Percentiles rank a stretch among this genome's conserved stretches.
Evolutionary conservation across 2,113 vertebrate species (phyloP).

Genomic region (Sakesphorus luctuosus): DNA sequence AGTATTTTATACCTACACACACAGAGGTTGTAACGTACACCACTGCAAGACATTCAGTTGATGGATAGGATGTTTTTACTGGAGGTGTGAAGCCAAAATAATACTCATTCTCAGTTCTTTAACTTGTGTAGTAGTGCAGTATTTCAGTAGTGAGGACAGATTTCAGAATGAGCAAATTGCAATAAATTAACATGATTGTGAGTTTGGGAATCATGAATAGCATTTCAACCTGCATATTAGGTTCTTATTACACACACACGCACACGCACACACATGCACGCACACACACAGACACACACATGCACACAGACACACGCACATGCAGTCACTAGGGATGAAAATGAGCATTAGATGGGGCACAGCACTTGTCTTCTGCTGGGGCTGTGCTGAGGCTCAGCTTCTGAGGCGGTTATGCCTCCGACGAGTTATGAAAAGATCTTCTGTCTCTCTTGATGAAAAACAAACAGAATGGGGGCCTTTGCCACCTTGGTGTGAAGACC

Average conservation of each 20-base stretch:
- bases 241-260: neutral
- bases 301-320: no score
- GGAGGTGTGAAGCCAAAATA: neutral
- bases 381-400: neutral
- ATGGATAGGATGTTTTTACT: neutral
- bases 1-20: neutral
- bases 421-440: neutral
- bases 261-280: no score
- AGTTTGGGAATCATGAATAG: neutral
- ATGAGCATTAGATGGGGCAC: neutral
- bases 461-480: neutral
- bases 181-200: neutral
- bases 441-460: neutral
- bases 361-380: neutral
- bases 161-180: neutral
- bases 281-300: no score
- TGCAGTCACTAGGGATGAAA: neutral
- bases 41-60: fast-evolving
- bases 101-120: neutral
- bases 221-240: neutral
- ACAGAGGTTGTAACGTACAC: neutral
- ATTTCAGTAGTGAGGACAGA: neutral
- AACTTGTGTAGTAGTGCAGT: neutral
- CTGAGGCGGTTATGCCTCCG: neutral
- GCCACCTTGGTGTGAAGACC: neutral